Conservation (phyloP, 2,113 vertebrate species). For the Ciconia maguari region DNA sequence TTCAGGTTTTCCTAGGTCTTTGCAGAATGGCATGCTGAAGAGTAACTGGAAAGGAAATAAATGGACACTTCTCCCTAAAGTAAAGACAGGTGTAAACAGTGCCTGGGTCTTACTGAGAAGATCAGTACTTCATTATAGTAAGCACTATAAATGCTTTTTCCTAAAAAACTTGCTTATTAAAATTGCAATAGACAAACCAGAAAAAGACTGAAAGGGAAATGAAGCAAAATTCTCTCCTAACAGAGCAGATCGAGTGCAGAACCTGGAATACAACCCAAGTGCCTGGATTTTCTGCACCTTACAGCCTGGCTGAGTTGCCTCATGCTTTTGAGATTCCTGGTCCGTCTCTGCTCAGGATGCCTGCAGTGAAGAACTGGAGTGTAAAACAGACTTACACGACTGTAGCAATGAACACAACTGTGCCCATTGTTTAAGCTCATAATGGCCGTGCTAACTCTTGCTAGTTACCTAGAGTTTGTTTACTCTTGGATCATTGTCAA, state of each 20-base stretch:
- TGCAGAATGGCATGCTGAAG: background rate
- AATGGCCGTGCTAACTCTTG: background rate
- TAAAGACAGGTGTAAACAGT: background rate
- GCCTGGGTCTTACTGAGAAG: background rate
- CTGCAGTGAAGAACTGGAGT: background rate
- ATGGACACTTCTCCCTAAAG: background rate
- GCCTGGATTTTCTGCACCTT: background rate
- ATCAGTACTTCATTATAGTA: background rate
- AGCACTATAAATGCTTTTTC: background rate
- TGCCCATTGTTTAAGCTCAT: background rate
- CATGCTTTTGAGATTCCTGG: background rate
- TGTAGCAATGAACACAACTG: background rate
- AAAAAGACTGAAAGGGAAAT: background rate
- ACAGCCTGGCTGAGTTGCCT: background rate
- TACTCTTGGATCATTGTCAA: background rate
- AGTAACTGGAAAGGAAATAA: background rate
- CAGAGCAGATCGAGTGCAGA: background rate
- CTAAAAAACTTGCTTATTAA: background rate
- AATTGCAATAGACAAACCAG: background rate
- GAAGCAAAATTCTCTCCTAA: background rate
- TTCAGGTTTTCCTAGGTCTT: background rate
- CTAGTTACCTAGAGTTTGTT: background rate
- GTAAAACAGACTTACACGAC: background rate
- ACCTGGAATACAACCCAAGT: background rate
- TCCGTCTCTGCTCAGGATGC: background rate